Evolutionary conservation across 2,113 vertebrate genomes (phyloP), one percentile per base, ranked within the genome.

Genomic region (Potamarius usumacintae): DNA sequence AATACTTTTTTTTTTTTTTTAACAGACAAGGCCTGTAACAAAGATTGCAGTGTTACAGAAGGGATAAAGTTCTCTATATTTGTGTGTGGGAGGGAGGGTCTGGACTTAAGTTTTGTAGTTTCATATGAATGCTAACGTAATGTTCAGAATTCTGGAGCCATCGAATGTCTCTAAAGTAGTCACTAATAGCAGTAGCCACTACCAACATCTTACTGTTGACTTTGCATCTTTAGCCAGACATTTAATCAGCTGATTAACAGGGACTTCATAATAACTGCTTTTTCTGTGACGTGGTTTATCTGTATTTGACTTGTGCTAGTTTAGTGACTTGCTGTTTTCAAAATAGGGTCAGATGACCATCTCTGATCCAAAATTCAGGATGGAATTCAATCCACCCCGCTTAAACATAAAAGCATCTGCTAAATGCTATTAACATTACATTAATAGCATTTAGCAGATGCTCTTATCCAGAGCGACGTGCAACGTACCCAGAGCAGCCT

Each of bases 111-210:
- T 17, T 42, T 42, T 42, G 42, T 58, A 65, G 25, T n/a, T 34
- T 58, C 22, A 7, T 85, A 90, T 88, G 85, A 65, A 87, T 89
- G 88, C 63, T 95, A 93, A 94, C 92, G 90, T 93, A 93, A 95
- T 91, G 79, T 57, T 22, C 67, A 90, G 92, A 89, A 92, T 63
- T 65, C 55, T 27, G 81, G 76, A 25, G 63, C 7, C 8, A 20
- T 48, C 83, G 67, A 85, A 42, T 60, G 42, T 80, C 87, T 89
- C 90, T 72, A 86, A 83, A 18, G 84, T 82, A 87, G 85, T 90
- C 85, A 88, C 85, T 89, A 71, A 86, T 84, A 86, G 82, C 93
- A 89, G 89, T 90, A 92, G 87, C 81, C 86, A 69, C 48, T 69
- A 63, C 86, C 93, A 94, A 86, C 84, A 82, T 82, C 42, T 82